These are phyloP conservation scores for Telenomus remus DNA, from an alignment of 1,140 invertebrate species.

Conservation along the genomic window DNA sequence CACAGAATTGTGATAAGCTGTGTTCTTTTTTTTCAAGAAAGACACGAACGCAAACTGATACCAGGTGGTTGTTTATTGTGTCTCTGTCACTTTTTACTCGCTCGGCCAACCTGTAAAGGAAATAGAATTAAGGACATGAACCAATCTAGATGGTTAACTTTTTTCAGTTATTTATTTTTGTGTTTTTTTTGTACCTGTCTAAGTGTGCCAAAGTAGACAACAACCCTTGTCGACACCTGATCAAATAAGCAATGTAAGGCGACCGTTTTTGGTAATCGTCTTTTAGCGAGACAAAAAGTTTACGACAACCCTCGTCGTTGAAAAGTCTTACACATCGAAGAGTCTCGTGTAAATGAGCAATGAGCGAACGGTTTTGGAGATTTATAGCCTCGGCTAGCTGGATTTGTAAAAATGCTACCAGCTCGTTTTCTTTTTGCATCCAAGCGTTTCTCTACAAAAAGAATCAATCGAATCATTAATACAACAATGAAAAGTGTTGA, in stretches of 20 bases:
- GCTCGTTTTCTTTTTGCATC: slow-evolving; percentile 79
- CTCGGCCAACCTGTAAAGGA: slow-evolving; percentile 83
- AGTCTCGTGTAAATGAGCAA: slow-evolving; percentile 92
- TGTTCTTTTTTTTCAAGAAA: slow-evolving; percentile 86
- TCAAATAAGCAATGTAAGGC: slow-evolving; percentile 90
- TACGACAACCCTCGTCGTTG: slow-evolving; percentile 83
- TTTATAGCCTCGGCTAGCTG: slow-evolving; percentile 93
- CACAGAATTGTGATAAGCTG: slow-evolving; percentile 81
- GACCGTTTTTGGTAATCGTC: slow-evolving; percentile 88
- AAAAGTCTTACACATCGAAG: slow-evolving; percentile 87
- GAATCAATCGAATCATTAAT: slow-evolving; percentile 18
- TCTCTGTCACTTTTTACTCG: slow-evolving; percentile 82
- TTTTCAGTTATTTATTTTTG: neutral
- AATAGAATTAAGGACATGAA: slow-evolving; percentile 72
- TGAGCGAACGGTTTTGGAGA: slow-evolving; percentile 85
- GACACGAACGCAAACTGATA: slow-evolving; percentile 85
- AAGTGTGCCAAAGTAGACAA: slow-evolving; percentile 87
- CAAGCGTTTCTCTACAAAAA: slow-evolving; percentile 71
- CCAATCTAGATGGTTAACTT: neutral
- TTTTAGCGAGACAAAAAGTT: slow-evolving; percentile 85
- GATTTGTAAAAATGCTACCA: slow-evolving; percentile 84
- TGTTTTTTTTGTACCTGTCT: slow-evolving; percentile 76
- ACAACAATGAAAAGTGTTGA: too few relatives aligned
- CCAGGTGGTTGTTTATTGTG: slow-evolving; percentile 86
- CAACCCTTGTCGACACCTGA: slow-evolving; percentile 87